A percentile compares a stretch with the other conserved stretches of the same genome.
These are phyloP conservation scores for Kryptopterus vitreolus DNA, from an alignment of 2,797 vertebrate species.

Conservation along the genomic window DNA sequence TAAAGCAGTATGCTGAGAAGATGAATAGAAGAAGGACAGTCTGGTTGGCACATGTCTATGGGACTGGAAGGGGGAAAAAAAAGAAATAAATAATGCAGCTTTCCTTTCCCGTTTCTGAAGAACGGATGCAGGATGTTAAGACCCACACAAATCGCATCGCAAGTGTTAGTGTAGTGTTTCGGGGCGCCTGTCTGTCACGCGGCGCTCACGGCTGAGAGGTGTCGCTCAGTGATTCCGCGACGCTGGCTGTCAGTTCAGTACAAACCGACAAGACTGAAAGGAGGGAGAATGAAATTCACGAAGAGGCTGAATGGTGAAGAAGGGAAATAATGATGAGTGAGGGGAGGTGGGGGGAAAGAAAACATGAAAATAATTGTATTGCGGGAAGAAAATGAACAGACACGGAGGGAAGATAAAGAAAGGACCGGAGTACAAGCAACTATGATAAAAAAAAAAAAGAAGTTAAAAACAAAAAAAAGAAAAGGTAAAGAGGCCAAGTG, in stretches of 20 bases:
- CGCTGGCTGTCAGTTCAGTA: conserved; percentile 6
- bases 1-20: background rate
- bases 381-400: background rate
- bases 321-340: background rate
- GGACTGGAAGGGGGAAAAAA: background rate
- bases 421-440: conserved; percentile 5
- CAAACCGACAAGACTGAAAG: conserved; percentile 9
- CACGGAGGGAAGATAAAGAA: background rate
- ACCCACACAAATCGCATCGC: background rate
- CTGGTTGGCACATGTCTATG: background rate
- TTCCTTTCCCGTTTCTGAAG: background rate
- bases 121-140: background rate
- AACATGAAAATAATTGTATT: conserved; percentile 15
- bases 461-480: background rate
- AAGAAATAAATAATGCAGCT: background rate
- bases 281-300: background rate
- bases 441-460: conserved; percentile 9
- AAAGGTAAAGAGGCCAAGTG: background rate
- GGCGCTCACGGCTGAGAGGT: background rate
- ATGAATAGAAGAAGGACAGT: background rate
- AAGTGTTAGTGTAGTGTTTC: background rate
- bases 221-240: background rate
- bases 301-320: background rate
- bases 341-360: background rate
- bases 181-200: background rate